Evolutionary conservation across 2,888 invertebrate genomes (phyloP), one percentile per base, ranked within the genome.

Genomic region (Melieria picta): DNA sequence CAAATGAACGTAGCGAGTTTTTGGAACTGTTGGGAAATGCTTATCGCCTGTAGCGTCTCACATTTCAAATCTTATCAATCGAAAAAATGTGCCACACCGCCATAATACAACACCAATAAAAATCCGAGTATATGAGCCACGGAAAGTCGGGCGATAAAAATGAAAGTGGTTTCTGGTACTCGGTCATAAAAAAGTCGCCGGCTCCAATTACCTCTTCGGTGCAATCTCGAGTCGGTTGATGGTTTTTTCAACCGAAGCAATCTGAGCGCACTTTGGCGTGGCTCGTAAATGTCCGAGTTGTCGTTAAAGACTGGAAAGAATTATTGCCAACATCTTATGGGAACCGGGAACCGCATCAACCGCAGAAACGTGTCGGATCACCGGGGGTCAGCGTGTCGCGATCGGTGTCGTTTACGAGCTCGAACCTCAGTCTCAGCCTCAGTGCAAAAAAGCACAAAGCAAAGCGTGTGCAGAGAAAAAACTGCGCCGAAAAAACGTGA

Each of bases 361-460:
- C 74, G 58, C 74, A 74, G 67, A 67, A 68, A 75, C 74, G 66
- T 74, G 75, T 71, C 70, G 52, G 69, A 65, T 64, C 75, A 30
- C 62, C 69, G 71, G 60, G 67, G 75, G 74, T 75, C 75, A 75
- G 60, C 13, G 30, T 56, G 46, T 9, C 11, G 30, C 70, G 43
- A 64, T 52, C 30, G 30, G 30, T 30, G 30, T 30, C 30, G 30
- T 30, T 30, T 30, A 30, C 30, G 30, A 30, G 30, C 30, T 30
- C 30, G 30, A 30, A 30, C 30, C 30, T 30, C 10, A 62, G 57
- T 42, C 58, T 67, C 58, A 60, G 67, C 58, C 67, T 50, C 58
- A 43, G 13, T n/a, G 58, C 30, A 48, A 57, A 57, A 42, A 1
- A 57, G 7, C 16, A 30, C 16, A 57, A 57, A 58, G 48, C 58